phyloP scores from a whole-genome alignment of 2,888 invertebrate genomes.

The Agriopis aurantiaria region DNA sequence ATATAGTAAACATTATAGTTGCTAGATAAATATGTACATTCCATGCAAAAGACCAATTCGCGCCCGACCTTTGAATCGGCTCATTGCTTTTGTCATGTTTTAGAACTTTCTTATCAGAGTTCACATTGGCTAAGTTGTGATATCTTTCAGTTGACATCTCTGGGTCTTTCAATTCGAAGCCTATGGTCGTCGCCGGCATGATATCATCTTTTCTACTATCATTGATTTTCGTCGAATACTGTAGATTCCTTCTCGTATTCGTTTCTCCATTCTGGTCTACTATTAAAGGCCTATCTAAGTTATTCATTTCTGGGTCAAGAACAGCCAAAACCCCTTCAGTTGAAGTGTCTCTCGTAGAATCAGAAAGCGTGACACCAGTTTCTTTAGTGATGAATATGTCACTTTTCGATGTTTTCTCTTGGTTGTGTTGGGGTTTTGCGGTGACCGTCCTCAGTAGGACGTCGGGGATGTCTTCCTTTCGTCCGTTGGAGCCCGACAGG shows the following conservation, averaged over 20 bases:
- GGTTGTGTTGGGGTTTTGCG: constrained; percentile 81
- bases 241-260: constrained; percentile 81
- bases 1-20: constrained; percentile 93
- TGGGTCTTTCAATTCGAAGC: constrained; percentile 79
- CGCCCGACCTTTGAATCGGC: constrained; percentile 80
- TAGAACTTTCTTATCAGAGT: constrained; percentile 81
- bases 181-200: constrained; percentile 78
- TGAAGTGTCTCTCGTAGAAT: constrained; percentile 74
- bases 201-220: constrained; percentile 75
- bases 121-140: constrained; percentile 87
- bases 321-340: constrained; percentile 83
- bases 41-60: constrained; percentile 95
- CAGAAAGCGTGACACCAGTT: constrained; percentile 78
- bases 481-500: constrained; percentile 93
- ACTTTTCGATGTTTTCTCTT: constrained; percentile 78
- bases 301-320: constrained; percentile 83
- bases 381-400: constrained; percentile 79
- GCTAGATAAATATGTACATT: constrained; percentile 96
- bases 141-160: constrained; percentile 85
- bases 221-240: constrained; percentile 79
- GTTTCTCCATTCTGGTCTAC: constrained; percentile 81
- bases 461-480: constrained; percentile 93
- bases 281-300: constrained; percentile 81
- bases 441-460: constrained; percentile 90
- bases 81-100: constrained; percentile 77